Evolutionary conservation across 2,888 invertebrate genomes (phyloP).

Genomic region (Scrobipalpa costella): DNA sequence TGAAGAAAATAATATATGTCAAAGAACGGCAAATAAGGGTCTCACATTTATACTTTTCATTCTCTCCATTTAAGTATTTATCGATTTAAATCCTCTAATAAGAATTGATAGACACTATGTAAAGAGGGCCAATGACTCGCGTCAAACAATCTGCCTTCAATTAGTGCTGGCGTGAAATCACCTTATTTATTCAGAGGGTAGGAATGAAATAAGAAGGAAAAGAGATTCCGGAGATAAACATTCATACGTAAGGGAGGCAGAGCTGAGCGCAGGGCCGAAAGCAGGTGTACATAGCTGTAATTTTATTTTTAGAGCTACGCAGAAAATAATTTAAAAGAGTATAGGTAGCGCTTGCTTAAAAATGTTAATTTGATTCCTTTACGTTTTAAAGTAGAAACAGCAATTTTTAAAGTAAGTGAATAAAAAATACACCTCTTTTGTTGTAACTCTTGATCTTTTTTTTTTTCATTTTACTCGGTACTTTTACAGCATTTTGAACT

Average conservation of each 20-base stretch:
- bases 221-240: conserved; percentile 59
- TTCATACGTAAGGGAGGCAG: conserved; percentile 53
- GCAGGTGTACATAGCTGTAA: conserved; percentile 28
- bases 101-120: conserved; percentile 21
- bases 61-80: neutral
- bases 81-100: neutral
- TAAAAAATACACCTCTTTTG: too few species aligned
- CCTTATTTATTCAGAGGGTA: conserved; percentile 65
- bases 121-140: conserved; percentile 42
- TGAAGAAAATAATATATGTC: too few species aligned
- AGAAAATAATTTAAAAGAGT: too few species aligned
- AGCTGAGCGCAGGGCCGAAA: conserved; percentile 40
- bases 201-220: conserved; percentile 57
- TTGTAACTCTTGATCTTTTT: too few species aligned
- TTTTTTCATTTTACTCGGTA: too few species aligned
- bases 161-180: conserved; percentile 57
- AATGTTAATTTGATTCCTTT: too few species aligned
- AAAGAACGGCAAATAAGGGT: too few species aligned
- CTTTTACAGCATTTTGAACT: too few species aligned
- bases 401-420: too few species aligned
- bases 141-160: conserved; percentile 58
- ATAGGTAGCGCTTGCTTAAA: too few species aligned
- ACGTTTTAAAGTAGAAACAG: too few species aligned
- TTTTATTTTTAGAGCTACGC: neutral
- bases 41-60: too few species aligned